Evolutionary conservation across 1,140 invertebrate species (phyloP), one percentile per base, ranked within the genome.

Genomic region (Drosophila sproati): DNA sequence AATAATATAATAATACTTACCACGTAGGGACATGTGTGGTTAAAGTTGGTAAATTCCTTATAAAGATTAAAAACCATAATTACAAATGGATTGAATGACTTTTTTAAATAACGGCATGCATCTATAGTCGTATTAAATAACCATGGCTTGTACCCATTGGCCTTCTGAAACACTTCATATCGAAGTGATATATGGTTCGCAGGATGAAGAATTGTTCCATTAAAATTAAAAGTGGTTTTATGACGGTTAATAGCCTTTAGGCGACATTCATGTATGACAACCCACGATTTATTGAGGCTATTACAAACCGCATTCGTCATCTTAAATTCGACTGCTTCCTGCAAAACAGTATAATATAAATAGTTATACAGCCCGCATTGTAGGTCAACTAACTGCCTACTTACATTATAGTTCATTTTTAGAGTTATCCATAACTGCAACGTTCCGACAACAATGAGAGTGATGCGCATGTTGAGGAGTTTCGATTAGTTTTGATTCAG

Each of bases 221-320:
- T 47, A 3, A 57, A 10, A 8, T 71, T 41, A 0, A 71, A 50
- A 4, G 50, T 35, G 0, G 41, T 56, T 32, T n/a, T 48, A 41
- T 62, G 37, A 0, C 68, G 59, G 12, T 52, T 52, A 1, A 62
- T 6, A 3, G 59, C 57, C 12, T 34, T 12, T n/a, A 71, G 59
- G 4, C 68, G 59, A 61, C 68, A 71, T 3, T 47, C n/a, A 5
- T 54, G 4, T 10, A 71, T 31, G 28, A 28, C 3, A 31, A 67
- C 5, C 64, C 52, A 57, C 5, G 64, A 56, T 7, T 67, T 7
- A 6, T 67, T 67, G 7, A 10, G 32, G 31, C 4, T 47, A 12
- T 57, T 45, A n/a, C 64, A 67, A 39, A 56, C 20, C 7, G 54
- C 52, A 57, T 67, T 67, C 4, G 64, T 39, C 41, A 67, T 28